A percentile compares a stretch with the other conserved stretches of the same genome.
Conservation (phyloP, 2,888 invertebrate genomes). For the Micropterix aruncella region DNA sequence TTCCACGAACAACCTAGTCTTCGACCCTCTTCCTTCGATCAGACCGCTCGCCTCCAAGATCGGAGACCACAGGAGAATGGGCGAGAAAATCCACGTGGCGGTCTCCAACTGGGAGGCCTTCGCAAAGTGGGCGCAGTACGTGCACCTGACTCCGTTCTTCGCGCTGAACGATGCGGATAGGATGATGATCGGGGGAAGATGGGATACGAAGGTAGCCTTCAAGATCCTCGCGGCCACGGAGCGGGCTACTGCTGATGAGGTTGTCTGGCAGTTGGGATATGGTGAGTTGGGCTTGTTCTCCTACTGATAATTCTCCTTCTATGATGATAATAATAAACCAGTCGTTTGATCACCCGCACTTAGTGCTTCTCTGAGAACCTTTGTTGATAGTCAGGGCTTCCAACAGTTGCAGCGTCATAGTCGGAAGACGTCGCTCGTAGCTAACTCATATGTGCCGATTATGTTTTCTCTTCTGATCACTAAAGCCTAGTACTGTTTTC, state of each 20-base stretch:
- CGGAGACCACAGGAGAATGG: conserved; percentile 8
- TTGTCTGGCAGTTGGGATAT: conserved; percentile 62
- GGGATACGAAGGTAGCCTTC: conserved; percentile 54
- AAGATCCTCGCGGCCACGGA: conserved; percentile 55
- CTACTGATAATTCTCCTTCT: no score
- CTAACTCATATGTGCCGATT: no score
- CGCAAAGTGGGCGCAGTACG: conserved; percentile 33
- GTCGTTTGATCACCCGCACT: no score
- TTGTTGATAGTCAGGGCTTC: no score
- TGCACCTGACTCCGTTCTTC: conserved; percentile 52
- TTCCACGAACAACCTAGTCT: conserved; percentile 35
- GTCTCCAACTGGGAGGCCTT: conserved; percentile 25
- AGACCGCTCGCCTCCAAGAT: conserved; percentile 12
- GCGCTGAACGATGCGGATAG: conserved; percentile 46
- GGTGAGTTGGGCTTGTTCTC: no score
- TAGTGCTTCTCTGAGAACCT: no score
- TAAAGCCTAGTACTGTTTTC: no score
- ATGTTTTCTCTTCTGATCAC: no score
- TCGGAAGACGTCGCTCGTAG: no score
- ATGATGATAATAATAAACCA: no score
- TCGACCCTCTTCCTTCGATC: conserved; percentile 23
- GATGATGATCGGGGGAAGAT: conserved; percentile 29
- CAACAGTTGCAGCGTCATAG: no score
- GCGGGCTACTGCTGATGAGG: conserved; percentile 42
- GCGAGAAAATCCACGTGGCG: conserved; percentile 16